Evolutionary conservation across 2,888 invertebrate species (phyloP).

Genomic region (Anthophora plumipes): DNA sequence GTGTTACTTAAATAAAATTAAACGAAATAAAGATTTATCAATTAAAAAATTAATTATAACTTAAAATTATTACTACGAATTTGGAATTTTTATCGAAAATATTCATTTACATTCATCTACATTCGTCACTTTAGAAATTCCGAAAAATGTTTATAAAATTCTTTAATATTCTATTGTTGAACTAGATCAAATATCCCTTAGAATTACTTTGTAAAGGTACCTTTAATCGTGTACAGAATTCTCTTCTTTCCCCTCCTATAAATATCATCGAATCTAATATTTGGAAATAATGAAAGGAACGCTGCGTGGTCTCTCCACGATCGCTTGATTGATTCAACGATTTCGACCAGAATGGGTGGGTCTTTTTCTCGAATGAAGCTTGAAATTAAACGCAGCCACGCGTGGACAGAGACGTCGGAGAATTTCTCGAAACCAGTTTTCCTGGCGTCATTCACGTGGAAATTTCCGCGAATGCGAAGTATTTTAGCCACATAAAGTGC

Average conservation of each 20-base stretch:
- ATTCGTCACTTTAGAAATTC: no score
- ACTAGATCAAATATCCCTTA: not conserved
- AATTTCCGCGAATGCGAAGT: constrained; percentile 45
- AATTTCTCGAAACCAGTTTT: constrained; percentile 43
- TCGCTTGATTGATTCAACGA: not conserved
- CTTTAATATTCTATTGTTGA: no score
- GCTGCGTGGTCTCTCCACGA: not conserved
- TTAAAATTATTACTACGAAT: no score
- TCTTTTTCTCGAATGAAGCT: constrained; percentile 2
- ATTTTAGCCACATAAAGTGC: constrained; percentile 37
- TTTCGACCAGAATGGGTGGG: not conserved
- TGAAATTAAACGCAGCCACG: constrained; percentile 49
- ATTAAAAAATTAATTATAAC: no score
- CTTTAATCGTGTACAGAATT: no score
- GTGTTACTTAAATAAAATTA: no score
- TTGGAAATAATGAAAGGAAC: not conserved
- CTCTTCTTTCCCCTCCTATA: no score
- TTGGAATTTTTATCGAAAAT: no score
- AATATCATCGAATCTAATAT: not conserved
- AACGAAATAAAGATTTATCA: no score
- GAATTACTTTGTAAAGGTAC: not conserved
- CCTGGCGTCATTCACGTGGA: constrained; percentile 26
- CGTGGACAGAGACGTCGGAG: constrained; percentile 24
- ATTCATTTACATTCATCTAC: no score
- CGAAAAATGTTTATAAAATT: no score